These are phyloP conservation scores for Sebastes oblongus DNA, from an alignment of 2,797 vertebrate genomes.

Conservation along the genomic window DNA sequence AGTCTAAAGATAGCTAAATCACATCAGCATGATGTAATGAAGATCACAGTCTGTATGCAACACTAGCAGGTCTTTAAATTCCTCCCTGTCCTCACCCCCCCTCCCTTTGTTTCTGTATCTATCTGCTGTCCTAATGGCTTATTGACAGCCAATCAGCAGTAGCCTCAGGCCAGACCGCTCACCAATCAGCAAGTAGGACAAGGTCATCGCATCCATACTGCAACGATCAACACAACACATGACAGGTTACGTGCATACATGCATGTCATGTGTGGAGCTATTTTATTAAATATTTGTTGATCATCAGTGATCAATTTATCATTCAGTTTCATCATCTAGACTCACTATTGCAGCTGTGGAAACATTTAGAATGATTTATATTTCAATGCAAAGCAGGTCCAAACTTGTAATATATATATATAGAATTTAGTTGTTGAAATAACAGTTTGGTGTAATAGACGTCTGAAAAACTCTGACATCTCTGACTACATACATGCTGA, in stretches of 20 bases:
- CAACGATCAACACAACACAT: constrained; percentile 2
- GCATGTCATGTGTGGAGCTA: neutral
- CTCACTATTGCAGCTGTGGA: neutral
- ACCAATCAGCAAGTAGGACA: constrained; percentile 84
- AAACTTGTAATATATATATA: neutral
- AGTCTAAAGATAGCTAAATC: neutral
- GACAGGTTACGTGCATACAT: neutral
- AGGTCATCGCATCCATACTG: constrained; percentile 79
- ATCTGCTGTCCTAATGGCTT: constrained; percentile 75
- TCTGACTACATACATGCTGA: too few species aligned
- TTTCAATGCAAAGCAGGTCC: neutral
- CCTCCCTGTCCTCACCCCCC: neutral
- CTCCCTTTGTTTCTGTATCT: constrained; percentile 12
- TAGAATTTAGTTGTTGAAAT: neutral
- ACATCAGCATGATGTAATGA: too few species aligned
- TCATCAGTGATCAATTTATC: neutral
- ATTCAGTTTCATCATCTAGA: neutral
- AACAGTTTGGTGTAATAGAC: neutral
- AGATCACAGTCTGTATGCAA: neutral
- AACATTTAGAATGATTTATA: neutral
- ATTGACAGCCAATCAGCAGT: constrained; percentile 83
- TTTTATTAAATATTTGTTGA: neutral
- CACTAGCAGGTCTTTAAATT: neutral
- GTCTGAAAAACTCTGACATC: too few species aligned
- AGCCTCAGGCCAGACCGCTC: constrained; percentile 75